These are phyloP conservation scores for Sphaeramia orbicularis DNA, from an alignment of 2,797 vertebrate genomes.

Conservation along the genomic window DNA sequence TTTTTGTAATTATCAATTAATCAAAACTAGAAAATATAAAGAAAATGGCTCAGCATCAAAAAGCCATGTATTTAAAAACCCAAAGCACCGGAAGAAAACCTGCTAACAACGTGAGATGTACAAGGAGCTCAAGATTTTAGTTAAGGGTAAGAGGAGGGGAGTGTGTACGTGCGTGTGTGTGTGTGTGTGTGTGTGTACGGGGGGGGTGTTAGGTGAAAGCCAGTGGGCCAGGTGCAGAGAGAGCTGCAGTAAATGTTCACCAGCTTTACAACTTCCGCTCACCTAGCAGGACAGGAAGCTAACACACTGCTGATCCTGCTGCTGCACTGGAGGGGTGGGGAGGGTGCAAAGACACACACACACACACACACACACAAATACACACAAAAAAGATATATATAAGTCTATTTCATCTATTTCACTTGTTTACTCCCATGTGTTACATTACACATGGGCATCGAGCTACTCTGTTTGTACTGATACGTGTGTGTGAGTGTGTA, in stretches of 20 bases:
- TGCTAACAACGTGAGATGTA: conserved; percentile 31
- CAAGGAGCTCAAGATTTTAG: conserved; percentile 17
- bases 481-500: neutral
- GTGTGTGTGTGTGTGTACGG: conserved; percentile 13
- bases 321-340: conserved; percentile 29
- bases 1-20: too few relatives aligned
- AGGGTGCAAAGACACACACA: conserved; percentile 26
- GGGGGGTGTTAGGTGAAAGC: conserved; percentile 42
- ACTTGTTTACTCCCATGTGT: too few relatives aligned
- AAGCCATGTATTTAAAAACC: conserved; percentile 7
- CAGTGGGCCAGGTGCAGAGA: conserved; percentile 73
- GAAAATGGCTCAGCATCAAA: conserved; percentile 5
- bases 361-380: conserved; percentile 2
- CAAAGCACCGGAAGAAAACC: conserved; percentile 10
- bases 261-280: conserved; percentile 82
- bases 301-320: conserved; percentile 55
- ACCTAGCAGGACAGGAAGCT: conserved; percentile 79
- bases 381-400: too few relatives aligned
- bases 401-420: too few relatives aligned
- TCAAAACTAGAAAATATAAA: too few relatives aligned
- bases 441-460: neutral
- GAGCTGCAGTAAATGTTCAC: conserved; percentile 73
- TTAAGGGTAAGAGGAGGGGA: conserved; percentile 41
- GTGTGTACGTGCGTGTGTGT: conserved; percentile 55
- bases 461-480: neutral